A percentile compares a stretch with the other conserved stretches of the same genome.
phyloP scores from a whole-genome alignment of 2,113 vertebrate genomes.

The Carlito syrichta region DNA sequence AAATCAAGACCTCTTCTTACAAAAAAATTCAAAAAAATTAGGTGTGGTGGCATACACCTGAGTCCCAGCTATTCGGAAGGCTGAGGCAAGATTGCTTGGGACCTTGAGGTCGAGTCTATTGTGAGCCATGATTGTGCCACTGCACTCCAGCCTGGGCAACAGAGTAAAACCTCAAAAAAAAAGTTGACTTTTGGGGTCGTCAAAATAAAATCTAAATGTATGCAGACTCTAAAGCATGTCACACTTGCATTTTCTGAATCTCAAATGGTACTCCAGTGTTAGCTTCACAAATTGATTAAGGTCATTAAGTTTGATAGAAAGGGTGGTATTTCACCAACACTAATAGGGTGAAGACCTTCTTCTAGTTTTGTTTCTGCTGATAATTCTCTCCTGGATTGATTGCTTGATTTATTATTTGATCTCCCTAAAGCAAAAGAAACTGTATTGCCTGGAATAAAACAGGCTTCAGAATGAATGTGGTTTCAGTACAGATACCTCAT shows the following conservation, averaged over 20 bases:
- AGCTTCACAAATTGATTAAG: not conserved
- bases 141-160: too few species aligned
- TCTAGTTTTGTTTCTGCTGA: not conserved
- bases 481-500: not conserved
- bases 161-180: too few species aligned
- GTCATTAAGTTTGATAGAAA: not conserved
- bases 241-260: not conserved
- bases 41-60: too few species aligned
- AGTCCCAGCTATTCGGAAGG: too few species aligned
- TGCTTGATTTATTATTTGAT: not conserved
- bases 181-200: not conserved
- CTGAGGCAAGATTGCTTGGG: too few species aligned
- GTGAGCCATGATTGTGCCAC: too few species aligned
- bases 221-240: not conserved
- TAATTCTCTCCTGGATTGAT: not conserved
- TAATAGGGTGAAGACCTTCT: not conserved
- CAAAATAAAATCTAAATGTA: not conserved
- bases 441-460: not conserved
- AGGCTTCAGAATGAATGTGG: not conserved
- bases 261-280: not conserved
- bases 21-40: too few species aligned
- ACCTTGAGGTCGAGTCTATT: too few species aligned
- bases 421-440: not conserved
- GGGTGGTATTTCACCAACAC: not conserved
- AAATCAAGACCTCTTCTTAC: too few species aligned